A percentile compares a stretch with the other conserved stretches of the same genome.
Evolutionary conservation across 2,113 vertebrate genomes (phyloP).

Genomic region (Bambusicola thoracicus): DNA sequence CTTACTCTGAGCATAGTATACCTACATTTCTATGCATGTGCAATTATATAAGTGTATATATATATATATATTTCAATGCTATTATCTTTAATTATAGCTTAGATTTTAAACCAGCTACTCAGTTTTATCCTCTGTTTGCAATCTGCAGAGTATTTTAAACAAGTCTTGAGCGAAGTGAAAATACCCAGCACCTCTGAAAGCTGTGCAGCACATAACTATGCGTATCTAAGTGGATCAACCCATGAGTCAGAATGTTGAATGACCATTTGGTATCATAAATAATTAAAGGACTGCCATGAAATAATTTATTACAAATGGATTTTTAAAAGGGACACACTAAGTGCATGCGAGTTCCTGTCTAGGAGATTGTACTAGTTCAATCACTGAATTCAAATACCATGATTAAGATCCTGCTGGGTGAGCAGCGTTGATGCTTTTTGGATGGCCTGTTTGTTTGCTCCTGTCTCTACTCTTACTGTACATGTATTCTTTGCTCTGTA

Average conservation of each 20-base stretch:
- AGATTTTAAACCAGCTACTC: background rate
- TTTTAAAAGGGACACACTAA: constrained; percentile 45
- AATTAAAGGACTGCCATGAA: constrained; percentile 47
- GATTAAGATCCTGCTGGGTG: constrained; percentile 41
- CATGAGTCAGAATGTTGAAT: constrained; percentile 30
- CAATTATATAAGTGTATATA: background rate
- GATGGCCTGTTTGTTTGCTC: background rate
- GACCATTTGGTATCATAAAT: constrained; percentile 41
- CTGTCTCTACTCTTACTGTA: background rate
- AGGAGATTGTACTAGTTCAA: constrained; percentile 30
- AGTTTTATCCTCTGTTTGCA: background rate
- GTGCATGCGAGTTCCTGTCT: constrained; percentile 22
- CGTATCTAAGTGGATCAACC: constrained; percentile 26
- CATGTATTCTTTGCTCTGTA: background rate
- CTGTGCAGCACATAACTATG: background rate
- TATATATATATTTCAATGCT: background rate
- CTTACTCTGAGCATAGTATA: background rate
- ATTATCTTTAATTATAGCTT: background rate
- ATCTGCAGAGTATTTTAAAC: background rate
- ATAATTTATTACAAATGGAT: constrained; percentile 66
- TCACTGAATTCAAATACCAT: constrained; percentile 39
- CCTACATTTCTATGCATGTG: background rate
- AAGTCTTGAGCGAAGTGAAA: background rate
- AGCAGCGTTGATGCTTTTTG: background rate
- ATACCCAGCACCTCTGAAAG: background rate